These are phyloP conservation scores for Nowickia ferox DNA, from an alignment of 2,888 invertebrate species.

Conservation along the genomic window DNA sequence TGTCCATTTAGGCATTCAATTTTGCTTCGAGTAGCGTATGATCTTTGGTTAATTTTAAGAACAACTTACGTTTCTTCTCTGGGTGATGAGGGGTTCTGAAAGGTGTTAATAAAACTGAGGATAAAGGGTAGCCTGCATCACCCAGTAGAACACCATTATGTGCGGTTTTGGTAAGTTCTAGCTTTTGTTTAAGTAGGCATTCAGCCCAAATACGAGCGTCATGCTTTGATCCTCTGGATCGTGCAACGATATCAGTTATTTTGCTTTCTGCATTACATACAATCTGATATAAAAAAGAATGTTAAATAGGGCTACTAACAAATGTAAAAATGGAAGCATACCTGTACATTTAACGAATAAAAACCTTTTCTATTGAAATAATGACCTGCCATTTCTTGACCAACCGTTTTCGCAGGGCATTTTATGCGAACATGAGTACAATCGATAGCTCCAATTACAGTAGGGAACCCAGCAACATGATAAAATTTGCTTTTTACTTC, in stretches of 20 bases:
- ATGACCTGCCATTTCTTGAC: slow-evolving; percentile 46
- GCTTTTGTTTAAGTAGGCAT: slow-evolving; percentile 9
- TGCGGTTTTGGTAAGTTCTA: slow-evolving; percentile 36
- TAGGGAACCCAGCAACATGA: neutral
- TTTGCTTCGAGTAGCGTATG: too few relatives aligned
- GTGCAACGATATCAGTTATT: slow-evolving; percentile 61
- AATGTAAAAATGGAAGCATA: neutral
- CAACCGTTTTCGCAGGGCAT: slow-evolving; percentile 57
- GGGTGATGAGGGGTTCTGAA: slow-evolving; percentile 44
- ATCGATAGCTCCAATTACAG: slow-evolving; percentile 56
- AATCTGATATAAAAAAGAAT: slow-evolving; percentile 38
- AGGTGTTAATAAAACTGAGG: slow-evolving; percentile 58
- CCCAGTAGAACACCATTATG: slow-evolving; percentile 62
- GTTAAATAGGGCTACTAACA: neutral
- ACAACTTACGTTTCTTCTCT: too few relatives aligned
- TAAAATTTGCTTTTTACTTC: slow-evolving; percentile 26
- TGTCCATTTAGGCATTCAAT: too few relatives aligned
- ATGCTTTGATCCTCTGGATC: slow-evolving; percentile 59
- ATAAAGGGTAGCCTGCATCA: slow-evolving; percentile 58
- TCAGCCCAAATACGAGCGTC: slow-evolving; percentile 53
- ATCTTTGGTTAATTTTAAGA: too few relatives aligned
- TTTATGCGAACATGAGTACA: slow-evolving; percentile 56
- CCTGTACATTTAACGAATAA: slow-evolving; percentile 59
- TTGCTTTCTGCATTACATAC: too few relatives aligned
- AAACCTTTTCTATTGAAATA: slow-evolving; percentile 35